Evolutionary conservation across 2,113 vertebrate genomes (phyloP), one percentile per base, ranked within the genome.

Genomic region (Pithys albifrons): DNA sequence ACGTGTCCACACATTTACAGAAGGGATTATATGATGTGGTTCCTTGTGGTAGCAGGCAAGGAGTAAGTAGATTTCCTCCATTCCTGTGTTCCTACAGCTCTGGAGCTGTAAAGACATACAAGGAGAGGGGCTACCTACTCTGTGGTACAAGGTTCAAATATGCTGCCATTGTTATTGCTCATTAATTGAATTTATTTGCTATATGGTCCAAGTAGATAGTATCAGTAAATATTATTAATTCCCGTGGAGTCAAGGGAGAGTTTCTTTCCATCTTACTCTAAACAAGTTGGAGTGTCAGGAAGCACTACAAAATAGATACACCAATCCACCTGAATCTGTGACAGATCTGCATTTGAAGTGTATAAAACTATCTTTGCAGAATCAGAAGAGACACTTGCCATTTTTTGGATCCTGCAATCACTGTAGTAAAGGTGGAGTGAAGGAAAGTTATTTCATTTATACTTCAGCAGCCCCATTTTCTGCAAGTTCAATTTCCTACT

Each of bases 151-250:
- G 16, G 79, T 77, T 95, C 85, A 93, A 66, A 74, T 85, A 73
- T 13, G 41, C 35, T 89, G 48, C 35, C 52, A 85, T 52, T 92
- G 52, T 64, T 93, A 85, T 49, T 87, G 77, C 73, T 92, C 41
- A 93, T 91, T 88, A 82, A 83, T 73, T 82, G 25, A 51, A 95
- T 94, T 94, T 89, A 89, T 73, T 82, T 91, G 71, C 58, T 89
- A 5, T 66, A 46, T 70, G n/a, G 51, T 54, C 93, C 28, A 81
- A 91, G 84, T 37, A 91, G 41, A 57, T 87, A 94, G n/a, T n/a
- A 61, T 37, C 33, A 85, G 71, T 73, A 96, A 91, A 89, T 73
- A 85, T 69, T 67, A 55, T 72, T 85, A 65, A 78, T 61, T 93
- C 58, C 62, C 6, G 2, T 39, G 70, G 77, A 76, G 91, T 49